Conservation (phyloP, 2,888 invertebrate genomes). For the Erebia epiphron region DNA sequence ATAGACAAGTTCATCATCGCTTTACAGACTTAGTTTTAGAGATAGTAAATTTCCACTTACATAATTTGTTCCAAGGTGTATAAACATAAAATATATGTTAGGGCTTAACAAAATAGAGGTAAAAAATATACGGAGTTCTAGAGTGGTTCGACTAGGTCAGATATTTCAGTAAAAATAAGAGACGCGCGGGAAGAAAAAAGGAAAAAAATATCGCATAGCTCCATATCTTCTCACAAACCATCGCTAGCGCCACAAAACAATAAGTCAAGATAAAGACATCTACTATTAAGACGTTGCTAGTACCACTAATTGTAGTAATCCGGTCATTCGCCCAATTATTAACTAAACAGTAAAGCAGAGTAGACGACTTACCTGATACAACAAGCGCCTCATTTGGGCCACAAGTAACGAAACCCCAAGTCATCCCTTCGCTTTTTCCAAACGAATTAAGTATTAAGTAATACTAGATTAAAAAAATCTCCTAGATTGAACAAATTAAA, state of each 20-base stretch:
- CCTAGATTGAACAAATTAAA: conserved; percentile 53
- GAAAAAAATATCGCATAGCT: conserved; percentile 13
- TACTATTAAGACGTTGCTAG: too few species aligned
- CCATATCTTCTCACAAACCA: background rate
- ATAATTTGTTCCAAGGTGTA: too few species aligned
- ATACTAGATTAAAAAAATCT: conserved; percentile 47
- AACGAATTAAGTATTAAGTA: conserved; percentile 24
- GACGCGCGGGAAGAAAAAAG: background rate
- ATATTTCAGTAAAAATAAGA: background rate
- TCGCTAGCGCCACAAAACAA: conserved; percentile 6
- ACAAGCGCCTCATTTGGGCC: conserved; percentile 97
- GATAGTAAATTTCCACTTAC: too few species aligned
- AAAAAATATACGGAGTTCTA: background rate
- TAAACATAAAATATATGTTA: too few species aligned
- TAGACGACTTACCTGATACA: conserved; percentile 90
- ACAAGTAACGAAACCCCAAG: conserved; percentile 96
- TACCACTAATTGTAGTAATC: background rate
- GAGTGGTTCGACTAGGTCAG: background rate
- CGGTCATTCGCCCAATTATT: background rate
- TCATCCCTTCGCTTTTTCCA: conserved; percentile 71
- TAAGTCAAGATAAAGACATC: background rate
- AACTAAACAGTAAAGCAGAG: background rate
- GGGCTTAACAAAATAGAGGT: too few species aligned
- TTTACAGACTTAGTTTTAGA: too few species aligned
- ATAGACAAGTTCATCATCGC: too few species aligned